Percentiles rank a stretch among this genome's conserved stretches.
Conservation (phyloP, 2,113 vertebrate genomes). For the Mystacornis crossleyi region DNA sequence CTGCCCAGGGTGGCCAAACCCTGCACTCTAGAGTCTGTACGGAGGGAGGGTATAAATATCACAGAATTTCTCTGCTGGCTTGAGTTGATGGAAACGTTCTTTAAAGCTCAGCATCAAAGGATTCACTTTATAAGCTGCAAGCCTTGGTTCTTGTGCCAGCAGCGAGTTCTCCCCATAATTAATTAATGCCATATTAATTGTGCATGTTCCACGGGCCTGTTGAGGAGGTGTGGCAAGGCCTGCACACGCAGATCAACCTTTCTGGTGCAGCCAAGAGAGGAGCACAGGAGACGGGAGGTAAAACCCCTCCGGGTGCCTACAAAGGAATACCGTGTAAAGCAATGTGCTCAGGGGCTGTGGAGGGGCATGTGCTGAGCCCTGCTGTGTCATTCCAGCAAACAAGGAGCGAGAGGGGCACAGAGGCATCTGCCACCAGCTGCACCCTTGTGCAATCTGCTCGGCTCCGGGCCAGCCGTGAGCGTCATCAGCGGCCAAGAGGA, state of each 20-base stretch:
- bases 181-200: constrained; percentile 74
- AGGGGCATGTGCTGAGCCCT: background rate
- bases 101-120: constrained; percentile 72
- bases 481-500: background rate
- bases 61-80: constrained; percentile 53
- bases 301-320: background rate
- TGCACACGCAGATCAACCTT: background rate
- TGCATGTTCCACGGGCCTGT: constrained; percentile 28
- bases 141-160: constrained; percentile 66
- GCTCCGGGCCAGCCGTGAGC: background rate
- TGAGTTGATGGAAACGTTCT: constrained; percentile 57
- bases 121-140: constrained; percentile 69
- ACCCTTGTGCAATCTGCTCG: background rate
- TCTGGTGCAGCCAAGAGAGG: background rate
- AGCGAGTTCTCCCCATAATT: constrained; percentile 39
- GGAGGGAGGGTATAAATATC: constrained; percentile 30
- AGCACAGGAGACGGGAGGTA: background rate
- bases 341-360: background rate
- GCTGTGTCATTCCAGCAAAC: background rate
- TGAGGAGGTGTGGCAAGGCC: background rate
- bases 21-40: background rate
- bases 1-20: background rate
- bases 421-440: constrained; percentile 23
- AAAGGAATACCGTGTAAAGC: background rate
- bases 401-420: background rate